Evolutionary conservation across 2,797 vertebrate species (phyloP).

Genomic region (Nyctibius grandis): DNA sequence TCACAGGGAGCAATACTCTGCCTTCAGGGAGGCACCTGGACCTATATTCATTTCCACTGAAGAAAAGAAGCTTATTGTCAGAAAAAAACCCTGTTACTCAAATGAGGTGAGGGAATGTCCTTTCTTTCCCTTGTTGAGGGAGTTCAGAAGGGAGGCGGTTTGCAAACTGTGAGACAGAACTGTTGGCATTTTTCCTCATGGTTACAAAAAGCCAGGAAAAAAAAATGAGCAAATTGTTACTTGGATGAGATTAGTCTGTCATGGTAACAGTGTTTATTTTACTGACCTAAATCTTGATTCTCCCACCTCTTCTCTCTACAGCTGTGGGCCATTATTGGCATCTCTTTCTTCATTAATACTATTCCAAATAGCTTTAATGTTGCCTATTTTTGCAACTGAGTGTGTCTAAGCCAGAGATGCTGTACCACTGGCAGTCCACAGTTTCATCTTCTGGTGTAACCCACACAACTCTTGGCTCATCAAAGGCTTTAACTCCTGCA

Average conservation of each 20-base stretch:
- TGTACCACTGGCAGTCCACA: background rate
- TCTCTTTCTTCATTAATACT: background rate
- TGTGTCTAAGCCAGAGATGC: background rate
- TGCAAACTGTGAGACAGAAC: background rate
- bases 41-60: background rate
- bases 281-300: background rate
- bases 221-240: background rate
- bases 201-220: background rate
- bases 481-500: background rate
- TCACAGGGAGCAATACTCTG: background rate
- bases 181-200: background rate
- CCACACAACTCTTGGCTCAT: background rate
- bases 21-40: background rate
- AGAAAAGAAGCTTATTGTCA: background rate
- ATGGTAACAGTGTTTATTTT: conserved; percentile 11
- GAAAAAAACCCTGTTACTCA: background rate
- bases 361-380: background rate
- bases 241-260: background rate
- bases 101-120: background rate
- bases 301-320: background rate
- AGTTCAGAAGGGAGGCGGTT: background rate
- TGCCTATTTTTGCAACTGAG: background rate
- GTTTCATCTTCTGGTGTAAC: background rate
- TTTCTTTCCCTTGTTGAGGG: background rate
- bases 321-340: background rate